Conservation (phyloP, 2,113 vertebrate species). For the Cyanoramphus novaezelandiae region DNA sequence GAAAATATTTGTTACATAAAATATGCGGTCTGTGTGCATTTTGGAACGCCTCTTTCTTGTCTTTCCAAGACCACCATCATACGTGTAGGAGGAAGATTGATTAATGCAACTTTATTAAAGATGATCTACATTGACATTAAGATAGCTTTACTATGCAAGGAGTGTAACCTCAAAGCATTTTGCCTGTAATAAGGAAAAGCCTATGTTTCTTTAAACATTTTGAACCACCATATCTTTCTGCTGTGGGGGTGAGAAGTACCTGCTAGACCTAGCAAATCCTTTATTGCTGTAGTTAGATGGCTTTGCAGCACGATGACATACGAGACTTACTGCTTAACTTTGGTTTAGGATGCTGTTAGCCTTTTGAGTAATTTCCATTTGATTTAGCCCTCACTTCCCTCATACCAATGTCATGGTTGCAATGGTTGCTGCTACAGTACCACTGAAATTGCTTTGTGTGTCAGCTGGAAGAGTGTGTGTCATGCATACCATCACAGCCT, state of each 20-base stretch:
- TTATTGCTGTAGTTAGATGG: neutral
- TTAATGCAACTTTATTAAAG: neutral
- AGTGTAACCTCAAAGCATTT: neutral
- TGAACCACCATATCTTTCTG: neutral
- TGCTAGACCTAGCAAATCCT: neutral
- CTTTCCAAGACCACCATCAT: neutral
- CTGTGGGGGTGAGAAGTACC: neutral
- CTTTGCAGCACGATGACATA: fast-evolving
- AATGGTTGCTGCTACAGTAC: neutral
- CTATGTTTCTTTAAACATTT: neutral
- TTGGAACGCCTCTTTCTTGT: neutral
- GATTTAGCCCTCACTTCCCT: neutral
- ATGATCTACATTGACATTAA: neutral
- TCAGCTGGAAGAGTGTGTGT: neutral
- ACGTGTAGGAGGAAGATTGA: neutral
- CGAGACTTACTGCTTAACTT: neutral
- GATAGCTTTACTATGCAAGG: neutral
- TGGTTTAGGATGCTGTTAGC: neutral
- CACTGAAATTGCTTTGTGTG: fast-evolving
- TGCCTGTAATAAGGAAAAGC: neutral
- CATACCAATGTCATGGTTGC: too few relatives aligned
- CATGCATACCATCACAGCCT: neutral
- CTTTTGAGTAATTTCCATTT: neutral
- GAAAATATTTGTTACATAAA: neutral
- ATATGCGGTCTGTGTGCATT: neutral